phyloP scores from a whole-genome alignment of 2,888 invertebrate species.

The Calephelis perditalis region DNA sequence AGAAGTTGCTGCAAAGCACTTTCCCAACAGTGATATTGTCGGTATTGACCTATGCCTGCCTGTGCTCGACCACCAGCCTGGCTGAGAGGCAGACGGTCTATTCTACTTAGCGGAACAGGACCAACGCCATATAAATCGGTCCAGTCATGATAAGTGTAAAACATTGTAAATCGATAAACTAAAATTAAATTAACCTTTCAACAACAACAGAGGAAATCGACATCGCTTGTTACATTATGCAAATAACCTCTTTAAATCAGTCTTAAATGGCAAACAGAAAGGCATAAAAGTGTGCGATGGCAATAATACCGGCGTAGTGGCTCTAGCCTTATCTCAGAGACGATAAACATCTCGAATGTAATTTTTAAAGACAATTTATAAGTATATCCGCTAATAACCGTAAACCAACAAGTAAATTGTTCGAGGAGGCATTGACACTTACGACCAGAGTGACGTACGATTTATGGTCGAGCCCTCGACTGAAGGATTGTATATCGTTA shows the following conservation, averaged over 20 bases:
- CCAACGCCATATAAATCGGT: not conserved
- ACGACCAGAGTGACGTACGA: slow-evolving; percentile 59
- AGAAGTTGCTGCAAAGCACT: too few species aligned
- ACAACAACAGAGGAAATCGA: slow-evolving; percentile 36
- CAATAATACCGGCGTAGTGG: slow-evolving; percentile 42
- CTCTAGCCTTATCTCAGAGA: slow-evolving; percentile 43
- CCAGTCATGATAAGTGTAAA: not conserved
- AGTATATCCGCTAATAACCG: slow-evolving; percentile 40
- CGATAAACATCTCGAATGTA: slow-evolving; percentile 63
- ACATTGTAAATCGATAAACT: slow-evolving; percentile 5
- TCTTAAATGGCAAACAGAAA: slow-evolving; percentile 43
- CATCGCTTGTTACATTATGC: slow-evolving; percentile 61
- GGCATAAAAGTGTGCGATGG: slow-evolving; percentile 37
- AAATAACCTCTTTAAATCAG: slow-evolving; percentile 56
- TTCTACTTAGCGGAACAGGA: too few species aligned
- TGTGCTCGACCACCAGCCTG: too few species aligned
- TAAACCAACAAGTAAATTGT: slow-evolving; percentile 28
- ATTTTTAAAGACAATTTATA: slow-evolving; percentile 64
- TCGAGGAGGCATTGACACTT: slow-evolving; percentile 50
- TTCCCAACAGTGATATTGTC: too few species aligned
- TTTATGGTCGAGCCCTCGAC: slow-evolving; percentile 60
- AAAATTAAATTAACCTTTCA: slow-evolving; percentile 6
- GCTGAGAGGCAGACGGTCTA: too few species aligned
- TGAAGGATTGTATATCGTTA: slow-evolving; percentile 54
- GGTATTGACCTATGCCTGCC: too few species aligned